Evolutionary conservation across 2,888 invertebrate species (phyloP).

Genomic region (Mesochorus sp.): DNA sequence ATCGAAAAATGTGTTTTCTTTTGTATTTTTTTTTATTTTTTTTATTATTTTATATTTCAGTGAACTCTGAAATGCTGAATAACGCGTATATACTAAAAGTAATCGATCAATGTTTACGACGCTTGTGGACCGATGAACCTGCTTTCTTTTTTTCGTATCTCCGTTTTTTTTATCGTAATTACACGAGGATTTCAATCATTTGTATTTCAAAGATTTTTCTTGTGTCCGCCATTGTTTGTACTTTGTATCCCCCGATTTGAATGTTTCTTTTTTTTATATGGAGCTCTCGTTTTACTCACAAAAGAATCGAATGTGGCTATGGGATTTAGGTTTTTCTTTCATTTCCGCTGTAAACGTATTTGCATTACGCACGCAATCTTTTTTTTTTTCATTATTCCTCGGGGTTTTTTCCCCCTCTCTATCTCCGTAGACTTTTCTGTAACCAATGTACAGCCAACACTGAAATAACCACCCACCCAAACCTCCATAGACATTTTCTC

Average conservation of each 20-base stretch:
- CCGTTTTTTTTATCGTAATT: not conserved
- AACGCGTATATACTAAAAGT: not conserved
- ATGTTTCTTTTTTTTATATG: not conserved
- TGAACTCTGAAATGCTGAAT: too few species aligned
- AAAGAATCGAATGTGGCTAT: not conserved
- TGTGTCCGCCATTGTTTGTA: not conserved
- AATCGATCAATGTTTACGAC: not conserved
- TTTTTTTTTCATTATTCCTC: constrained; percentile 10
- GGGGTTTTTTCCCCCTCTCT: not conserved
- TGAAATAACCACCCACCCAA: too few species aligned
- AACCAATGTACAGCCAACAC: not conserved
- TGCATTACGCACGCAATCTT: constrained; percentile 12
- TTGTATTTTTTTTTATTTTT: too few species aligned
- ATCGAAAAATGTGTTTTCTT: too few species aligned
- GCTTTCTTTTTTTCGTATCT: not conserved
- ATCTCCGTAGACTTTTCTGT: not conserved
- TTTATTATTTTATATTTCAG: too few species aligned
- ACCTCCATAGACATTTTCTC: constrained; percentile 16
- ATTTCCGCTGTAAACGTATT: constrained; percentile 39
- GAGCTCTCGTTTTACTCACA: not conserved
- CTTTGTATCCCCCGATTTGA: too few species aligned
- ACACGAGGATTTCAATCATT: not conserved
- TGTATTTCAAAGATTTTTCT: not conserved
- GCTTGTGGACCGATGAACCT: not conserved
- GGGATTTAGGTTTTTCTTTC: constrained; percentile 44